Evolutionary conservation across 2,888 invertebrate species (phyloP), one percentile per base, ranked within the genome.

Genomic region (Epinotia demarniana): DNA sequence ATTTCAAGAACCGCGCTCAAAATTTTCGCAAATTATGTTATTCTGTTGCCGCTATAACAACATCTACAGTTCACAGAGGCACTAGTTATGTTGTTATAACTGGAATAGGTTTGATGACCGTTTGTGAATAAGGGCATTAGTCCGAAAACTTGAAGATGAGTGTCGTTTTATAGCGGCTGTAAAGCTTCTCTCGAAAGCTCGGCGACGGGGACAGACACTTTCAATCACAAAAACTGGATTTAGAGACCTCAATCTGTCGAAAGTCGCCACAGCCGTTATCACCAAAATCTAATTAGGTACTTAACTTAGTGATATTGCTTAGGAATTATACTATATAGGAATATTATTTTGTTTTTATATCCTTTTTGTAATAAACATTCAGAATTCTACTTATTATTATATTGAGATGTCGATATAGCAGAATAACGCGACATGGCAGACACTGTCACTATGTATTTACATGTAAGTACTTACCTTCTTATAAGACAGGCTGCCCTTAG

Each of bases 201-300:
- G 55, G 0, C 11, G 61, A 39, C 39, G n/a, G 49, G 12, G 53
- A 12, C 8, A 12, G n/a, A 33, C 12, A 55, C 66, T 55, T 66
- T 66, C 66, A 33, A 39, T 57, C 33, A 57, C 53, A 27, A 33
- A n/a, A 67, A 67, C 66, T 67, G 9, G 66, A 67, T 67, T 33
- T 33, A 39, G 55, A 57, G 55, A 67, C 39, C 55, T 12, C 67
- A 19, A 18, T 57, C 12, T 4, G 18, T 55, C 19, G 39, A 57
- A 57, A 67, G 55, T 57, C 39, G 55, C 39, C 39, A 12, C 9
- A 12, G n/a, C 43, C 39, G 12, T 19, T 64, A 64, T 18, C 18
- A 19, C 18, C 55, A 55, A 57, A 27, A 60, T 60, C n/a, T 11
- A 19, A 19, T 18, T n/a, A n/a, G n/a, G n/a, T n/a, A n/a, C n/a